phyloP scores from a whole-genome alignment of 2,797 vertebrate species.

The Helicolenus hilgendorfi region DNA sequence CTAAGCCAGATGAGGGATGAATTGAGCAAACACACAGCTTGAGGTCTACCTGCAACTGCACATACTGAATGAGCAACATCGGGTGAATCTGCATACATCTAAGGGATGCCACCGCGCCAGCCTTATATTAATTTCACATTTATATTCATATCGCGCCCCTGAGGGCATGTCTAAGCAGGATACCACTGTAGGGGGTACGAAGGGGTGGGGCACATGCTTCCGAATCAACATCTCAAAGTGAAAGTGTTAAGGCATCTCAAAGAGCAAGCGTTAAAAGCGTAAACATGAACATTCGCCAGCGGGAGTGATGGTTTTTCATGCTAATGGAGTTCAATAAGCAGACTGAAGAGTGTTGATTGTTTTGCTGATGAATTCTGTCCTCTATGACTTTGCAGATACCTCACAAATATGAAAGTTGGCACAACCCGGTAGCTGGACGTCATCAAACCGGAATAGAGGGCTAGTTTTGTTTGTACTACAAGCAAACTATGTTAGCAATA shows the following conservation, averaged over 20 bases:
- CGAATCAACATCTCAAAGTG: constrained; percentile 75
- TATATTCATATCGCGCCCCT: constrained; percentile 65
- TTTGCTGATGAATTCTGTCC: constrained; percentile 5
- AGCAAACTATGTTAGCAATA: neutral
- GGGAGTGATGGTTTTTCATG: constrained; percentile 34
- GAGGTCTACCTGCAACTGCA: constrained; percentile 58
- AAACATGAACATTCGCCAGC: constrained; percentile 41
- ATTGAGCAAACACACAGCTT: constrained; percentile 74
- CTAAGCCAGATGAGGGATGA: constrained; percentile 12
- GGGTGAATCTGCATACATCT: constrained; percentile 71
- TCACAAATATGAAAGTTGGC: neutral
- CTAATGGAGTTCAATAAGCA: constrained; percentile 33
- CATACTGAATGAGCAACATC: constrained; percentile 57
- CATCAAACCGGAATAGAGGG: neutral
- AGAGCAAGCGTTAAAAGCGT: constrained; percentile 56
- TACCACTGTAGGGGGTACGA: constrained; percentile 52
- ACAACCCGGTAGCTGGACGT: neutral
- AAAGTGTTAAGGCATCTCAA: constrained; percentile 62
- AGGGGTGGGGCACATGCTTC: constrained; percentile 40
- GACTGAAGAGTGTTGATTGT: neutral
- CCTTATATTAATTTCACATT: constrained; percentile 77
- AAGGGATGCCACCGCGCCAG: constrained; percentile 40
- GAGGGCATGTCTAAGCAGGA: constrained; percentile 70
- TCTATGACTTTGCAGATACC: neutral
- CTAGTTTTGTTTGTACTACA: neutral